Conservation (phyloP, 2,797 vertebrate genomes). For the Pseudotriccus pelzelni region DNA sequence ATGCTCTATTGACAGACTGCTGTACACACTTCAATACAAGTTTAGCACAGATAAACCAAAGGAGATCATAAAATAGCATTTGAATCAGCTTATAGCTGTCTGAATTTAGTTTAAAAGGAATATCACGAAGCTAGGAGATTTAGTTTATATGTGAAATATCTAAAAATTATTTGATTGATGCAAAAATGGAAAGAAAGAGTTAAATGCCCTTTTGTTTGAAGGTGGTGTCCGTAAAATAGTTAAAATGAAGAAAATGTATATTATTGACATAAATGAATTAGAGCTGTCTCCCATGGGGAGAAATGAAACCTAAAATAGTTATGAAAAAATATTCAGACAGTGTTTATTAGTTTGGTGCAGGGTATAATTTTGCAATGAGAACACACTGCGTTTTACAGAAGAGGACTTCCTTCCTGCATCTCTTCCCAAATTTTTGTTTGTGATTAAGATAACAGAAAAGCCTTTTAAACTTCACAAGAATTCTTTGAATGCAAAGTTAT, state of each 20-base stretch:
- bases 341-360: background rate
- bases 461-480: background rate
- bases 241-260: background rate
- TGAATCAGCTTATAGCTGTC: background rate
- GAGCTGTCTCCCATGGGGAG: background rate
- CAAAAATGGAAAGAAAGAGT: rapidly evolving
- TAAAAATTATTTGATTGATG: background rate
- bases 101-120: background rate
- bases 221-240: background rate
- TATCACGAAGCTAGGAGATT: background rate
- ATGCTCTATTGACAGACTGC: background rate
- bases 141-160: background rate
- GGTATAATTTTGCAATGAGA: background rate
- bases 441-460: background rate
- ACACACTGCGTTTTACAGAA: background rate
- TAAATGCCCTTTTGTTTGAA: background rate
- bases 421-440: background rate
- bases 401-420: background rate
- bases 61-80: background rate
- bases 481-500: background rate
- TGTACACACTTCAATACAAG: background rate
- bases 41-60: background rate
- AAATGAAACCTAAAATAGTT: background rate
- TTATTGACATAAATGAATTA: background rate
- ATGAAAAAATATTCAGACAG: background rate